A percentile compares a stretch with the other conserved stretches of the same genome.
Evolutionary conservation across 2,797 vertebrate genomes (phyloP).

Genomic region (Salmo trutta): DNA sequence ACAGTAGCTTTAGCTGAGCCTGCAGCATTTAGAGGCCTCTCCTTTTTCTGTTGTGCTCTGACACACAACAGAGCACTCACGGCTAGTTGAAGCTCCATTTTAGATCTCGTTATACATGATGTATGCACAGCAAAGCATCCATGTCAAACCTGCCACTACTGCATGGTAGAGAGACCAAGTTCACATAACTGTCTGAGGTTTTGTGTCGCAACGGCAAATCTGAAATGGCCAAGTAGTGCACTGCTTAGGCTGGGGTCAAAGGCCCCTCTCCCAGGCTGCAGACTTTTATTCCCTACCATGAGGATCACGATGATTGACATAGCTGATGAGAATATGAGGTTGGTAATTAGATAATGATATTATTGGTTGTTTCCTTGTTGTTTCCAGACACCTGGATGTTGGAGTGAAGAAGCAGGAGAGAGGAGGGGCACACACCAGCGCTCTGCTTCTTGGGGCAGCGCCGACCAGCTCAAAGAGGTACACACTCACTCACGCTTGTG

Average conservation of each 20-base stretch:
- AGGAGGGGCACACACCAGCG: constrained; percentile 84
- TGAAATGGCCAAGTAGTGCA: not conserved
- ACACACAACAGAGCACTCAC: not conserved
- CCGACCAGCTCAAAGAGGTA: constrained; percentile 91
- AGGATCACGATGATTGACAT: not conserved
- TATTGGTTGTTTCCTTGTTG: constrained; percentile 21
- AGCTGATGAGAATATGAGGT: not conserved
- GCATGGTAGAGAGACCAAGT: not conserved
- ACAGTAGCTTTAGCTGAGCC: not conserved
- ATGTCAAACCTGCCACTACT: not conserved
- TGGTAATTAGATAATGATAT: not conserved
- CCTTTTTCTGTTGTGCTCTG: not conserved
- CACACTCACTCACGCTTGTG: constrained; percentile 1
- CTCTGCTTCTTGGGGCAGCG: constrained; percentile 89
- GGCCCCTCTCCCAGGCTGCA: too few relatives aligned
- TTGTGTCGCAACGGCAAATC: not conserved
- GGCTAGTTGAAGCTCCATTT: not conserved
- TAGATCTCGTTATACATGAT: not conserved
- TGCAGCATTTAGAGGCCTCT: constrained; percentile 7
- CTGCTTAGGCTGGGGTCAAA: too few relatives aligned
- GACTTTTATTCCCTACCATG: not conserved
- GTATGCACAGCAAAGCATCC: not conserved
- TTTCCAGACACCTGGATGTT: constrained; percentile 88
- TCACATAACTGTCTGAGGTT: not conserved
- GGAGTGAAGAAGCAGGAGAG: constrained; percentile 81